phyloP scores from a whole-genome alignment of 2,888 invertebrate species.

The Empis stercorea region DNA sequence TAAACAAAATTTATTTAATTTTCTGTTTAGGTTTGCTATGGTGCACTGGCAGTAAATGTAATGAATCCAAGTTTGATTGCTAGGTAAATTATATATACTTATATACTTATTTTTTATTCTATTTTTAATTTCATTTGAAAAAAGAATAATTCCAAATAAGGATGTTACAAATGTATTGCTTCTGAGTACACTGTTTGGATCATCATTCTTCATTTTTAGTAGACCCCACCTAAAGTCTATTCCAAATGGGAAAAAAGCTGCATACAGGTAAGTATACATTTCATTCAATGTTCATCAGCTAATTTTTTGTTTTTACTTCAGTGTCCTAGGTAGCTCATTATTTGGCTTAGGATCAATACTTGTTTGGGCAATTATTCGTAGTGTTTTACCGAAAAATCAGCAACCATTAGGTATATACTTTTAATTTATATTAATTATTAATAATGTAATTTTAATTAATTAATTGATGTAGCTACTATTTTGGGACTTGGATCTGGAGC shows the following conservation, averaged over 20 bases:
- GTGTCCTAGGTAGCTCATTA: conserved; percentile 55
- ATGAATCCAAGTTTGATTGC: conserved; percentile 70
- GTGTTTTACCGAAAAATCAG: conserved; percentile 42
- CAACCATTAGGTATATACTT: conserved; percentile 7
- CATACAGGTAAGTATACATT: conserved; percentile 45
- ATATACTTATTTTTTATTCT: background rate
- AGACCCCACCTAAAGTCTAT: conserved; percentile 62
- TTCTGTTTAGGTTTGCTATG: conserved; percentile 43
- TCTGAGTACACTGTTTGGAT: conserved; percentile 66
- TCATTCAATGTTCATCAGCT: background rate
- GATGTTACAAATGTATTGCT: conserved; percentile 73
- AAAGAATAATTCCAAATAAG: conserved; percentile 54
- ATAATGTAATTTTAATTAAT: background rate
- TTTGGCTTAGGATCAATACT: conserved; percentile 85
- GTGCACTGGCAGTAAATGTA: conserved; percentile 65
- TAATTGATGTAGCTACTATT: conserved; percentile 17
- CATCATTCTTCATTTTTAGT: conserved; percentile 70
- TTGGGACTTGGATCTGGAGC: conserved; percentile 31
- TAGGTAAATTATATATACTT: conserved; percentile 40
- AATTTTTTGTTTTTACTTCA: conserved; percentile 27
- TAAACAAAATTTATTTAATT: too few species aligned
- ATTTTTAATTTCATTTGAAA: background rate
- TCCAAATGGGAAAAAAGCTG: conserved; percentile 45
- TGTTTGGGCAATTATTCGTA: conserved; percentile 75
- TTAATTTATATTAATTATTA: background rate